These are phyloP conservation scores for Copidosoma aretas DNA, from an alignment of 2,888 invertebrate species.

Conservation along the genomic window DNA sequence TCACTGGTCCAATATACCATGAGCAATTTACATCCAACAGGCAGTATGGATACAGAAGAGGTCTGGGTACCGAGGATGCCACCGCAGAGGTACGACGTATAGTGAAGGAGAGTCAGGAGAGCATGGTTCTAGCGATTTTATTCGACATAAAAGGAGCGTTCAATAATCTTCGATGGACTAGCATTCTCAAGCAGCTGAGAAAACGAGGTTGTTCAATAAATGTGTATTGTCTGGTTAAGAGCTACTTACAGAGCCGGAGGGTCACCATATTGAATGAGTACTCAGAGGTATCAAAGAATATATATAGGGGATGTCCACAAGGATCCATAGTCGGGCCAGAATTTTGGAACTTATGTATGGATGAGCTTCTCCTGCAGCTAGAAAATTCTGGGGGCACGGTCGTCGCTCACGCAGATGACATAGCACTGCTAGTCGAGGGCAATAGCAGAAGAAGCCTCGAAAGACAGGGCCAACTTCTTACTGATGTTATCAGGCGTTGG, in stretches of 20 bases:
- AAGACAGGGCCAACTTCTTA: background rate
- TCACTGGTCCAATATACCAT: background rate
- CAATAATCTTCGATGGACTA: conserved; percentile 41
- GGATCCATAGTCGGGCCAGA: conserved; percentile 8
- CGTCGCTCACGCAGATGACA: conserved; percentile 31
- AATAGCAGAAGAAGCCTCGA: background rate
- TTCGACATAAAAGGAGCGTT: conserved; percentile 42
- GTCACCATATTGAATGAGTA: background rate
- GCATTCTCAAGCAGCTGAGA: conserved; percentile 6
- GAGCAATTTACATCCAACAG: background rate
- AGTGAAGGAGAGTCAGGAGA: background rate
- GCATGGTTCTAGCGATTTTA: conserved; percentile 21
- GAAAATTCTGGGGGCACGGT: background rate
- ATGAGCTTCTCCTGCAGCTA: conserved; percentile 16
- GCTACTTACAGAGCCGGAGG: conserved; percentile 18
- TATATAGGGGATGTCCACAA: conserved; percentile 6
- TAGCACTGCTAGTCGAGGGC: conserved; percentile 10
- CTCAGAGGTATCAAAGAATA: background rate
- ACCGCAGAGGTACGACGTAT: conserved; percentile 17
- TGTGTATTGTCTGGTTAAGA: conserved; percentile 18
- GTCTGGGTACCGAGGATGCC: conserved; percentile 36
- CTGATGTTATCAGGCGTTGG: background rate
- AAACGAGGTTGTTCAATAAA: conserved; percentile 34
- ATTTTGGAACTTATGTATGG: conserved; percentile 38
- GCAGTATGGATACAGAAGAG: conserved; percentile 35